A percentile compares a stretch with the other conserved stretches of the same genome.
phyloP scores from a whole-genome alignment of 2,113 vertebrate species.

The Chlorodrepanis virens region DNA sequence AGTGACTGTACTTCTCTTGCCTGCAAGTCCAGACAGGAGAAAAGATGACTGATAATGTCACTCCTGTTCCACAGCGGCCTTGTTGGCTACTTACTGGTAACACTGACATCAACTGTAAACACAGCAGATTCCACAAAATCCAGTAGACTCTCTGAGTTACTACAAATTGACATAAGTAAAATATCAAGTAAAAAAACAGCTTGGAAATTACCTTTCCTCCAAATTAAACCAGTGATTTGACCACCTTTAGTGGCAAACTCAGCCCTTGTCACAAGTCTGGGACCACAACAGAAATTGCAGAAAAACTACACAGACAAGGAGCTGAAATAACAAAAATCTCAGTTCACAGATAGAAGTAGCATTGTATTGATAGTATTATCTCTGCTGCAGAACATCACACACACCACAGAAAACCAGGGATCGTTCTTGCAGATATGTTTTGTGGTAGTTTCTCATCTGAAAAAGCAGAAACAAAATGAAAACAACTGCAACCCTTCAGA shows the following conservation, averaged over 20 bases:
- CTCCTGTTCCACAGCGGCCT: background rate
- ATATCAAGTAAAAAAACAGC: background rate
- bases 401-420: background rate
- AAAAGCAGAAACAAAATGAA: slow-evolving; percentile 9
- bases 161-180: background rate
- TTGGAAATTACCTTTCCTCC: background rate
- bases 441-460: background rate
- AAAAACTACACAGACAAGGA: background rate
- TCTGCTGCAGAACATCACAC: background rate
- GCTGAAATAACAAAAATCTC: background rate
- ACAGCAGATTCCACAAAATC: background rate
- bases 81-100: background rate
- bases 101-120: background rate
- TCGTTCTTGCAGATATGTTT: background rate
- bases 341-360: background rate
- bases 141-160: background rate
- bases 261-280: background rate
- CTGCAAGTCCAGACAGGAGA: slow-evolving; percentile 6
- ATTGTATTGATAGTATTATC: background rate
- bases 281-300: background rate
- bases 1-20: background rate
- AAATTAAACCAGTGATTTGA: background rate
- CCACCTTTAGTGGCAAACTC: background rate
- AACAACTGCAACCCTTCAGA: background rate
- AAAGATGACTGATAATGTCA: slow-evolving; percentile 32